Conservation (phyloP, 1,140 invertebrate species). For the Drosophila baimaii region DNA sequence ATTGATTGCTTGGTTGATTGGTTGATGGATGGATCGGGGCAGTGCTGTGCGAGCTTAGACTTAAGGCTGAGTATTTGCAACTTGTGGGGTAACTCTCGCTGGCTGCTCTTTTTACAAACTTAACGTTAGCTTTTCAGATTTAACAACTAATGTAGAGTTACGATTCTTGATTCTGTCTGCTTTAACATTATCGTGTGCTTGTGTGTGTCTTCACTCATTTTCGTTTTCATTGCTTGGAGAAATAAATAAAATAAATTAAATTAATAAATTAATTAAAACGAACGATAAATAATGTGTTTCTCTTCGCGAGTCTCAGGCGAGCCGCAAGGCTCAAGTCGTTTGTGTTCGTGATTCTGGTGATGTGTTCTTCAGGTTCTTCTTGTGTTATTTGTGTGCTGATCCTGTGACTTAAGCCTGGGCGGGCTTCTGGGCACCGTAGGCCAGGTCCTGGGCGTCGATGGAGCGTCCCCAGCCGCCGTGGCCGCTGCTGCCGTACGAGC, state of each 20-base stretch:
- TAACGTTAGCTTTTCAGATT: conserved; percentile 67
- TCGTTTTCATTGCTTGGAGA: conserved; percentile 62
- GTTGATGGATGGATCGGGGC: conserved; percentile 16
- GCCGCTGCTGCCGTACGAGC: conserved; percentile 85
- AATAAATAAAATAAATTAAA: conserved; percentile 84
- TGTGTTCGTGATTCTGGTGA: conserved; percentile 44
- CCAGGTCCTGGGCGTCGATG: conserved; percentile 89
- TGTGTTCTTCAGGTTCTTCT: conserved; percentile 34
- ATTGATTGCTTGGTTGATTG: conserved; percentile 21
- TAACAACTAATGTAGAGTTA: conserved; percentile 63
- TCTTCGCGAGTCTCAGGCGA: conserved; percentile 69
- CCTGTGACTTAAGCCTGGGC: conserved; percentile 67
- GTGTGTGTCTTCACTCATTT: conserved; percentile 38
- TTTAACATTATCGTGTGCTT: conserved; percentile 42
- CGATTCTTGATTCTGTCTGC: conserved; percentile 42
- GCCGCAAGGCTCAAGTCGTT: conserved; percentile 61
- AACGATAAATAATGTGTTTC: conserved; percentile 78
- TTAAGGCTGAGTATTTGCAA: conserved; percentile 78
- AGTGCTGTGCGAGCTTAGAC: conserved; percentile 65
- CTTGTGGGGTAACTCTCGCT: conserved; percentile 68
- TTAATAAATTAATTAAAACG: conserved; percentile 84
- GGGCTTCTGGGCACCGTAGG: conserved; percentile 90
- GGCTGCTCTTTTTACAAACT: conserved; percentile 73
- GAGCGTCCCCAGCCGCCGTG: conserved; percentile 89
- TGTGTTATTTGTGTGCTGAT: conserved; percentile 23